phyloP scores from a whole-genome alignment of 2,113 vertebrate species.

The Oncorhynchus masou region DNA sequence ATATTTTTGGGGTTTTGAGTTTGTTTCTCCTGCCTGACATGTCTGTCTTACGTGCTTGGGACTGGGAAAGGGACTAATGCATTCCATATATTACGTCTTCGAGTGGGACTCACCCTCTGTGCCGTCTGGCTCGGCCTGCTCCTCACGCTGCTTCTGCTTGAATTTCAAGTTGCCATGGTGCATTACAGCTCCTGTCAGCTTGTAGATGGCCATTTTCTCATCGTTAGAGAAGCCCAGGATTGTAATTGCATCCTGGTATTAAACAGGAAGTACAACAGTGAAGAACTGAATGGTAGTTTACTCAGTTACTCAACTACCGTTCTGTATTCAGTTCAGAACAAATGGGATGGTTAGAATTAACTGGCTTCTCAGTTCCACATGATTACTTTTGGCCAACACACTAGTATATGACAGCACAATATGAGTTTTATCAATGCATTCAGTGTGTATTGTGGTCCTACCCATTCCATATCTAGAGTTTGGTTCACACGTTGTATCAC shows the following conservation, averaged over 20 bases:
- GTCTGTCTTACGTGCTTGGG: too few relatives aligned
- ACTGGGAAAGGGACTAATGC: too few relatives aligned
- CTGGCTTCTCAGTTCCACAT: too few relatives aligned
- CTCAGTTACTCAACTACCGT: neutral
- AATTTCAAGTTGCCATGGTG: slow-evolving; percentile 62
- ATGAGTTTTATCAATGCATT: too few relatives aligned
- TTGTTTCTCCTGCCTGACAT: too few relatives aligned
- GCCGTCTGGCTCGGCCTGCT: slow-evolving; percentile 70
- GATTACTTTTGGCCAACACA: too few relatives aligned
- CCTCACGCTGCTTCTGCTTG: slow-evolving; percentile 71
- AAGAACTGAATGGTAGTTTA: neutral
- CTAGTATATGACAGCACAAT: too few relatives aligned
- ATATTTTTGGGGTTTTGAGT: too few relatives aligned
- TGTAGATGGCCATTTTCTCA: slow-evolving; percentile 1
- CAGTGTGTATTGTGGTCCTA: too few relatives aligned
- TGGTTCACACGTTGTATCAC: slow-evolving; percentile 21
- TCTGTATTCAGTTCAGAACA: too few relatives aligned
- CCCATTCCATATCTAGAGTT: neutral
- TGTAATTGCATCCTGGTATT: neutral
- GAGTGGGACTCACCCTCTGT: slow-evolving; percentile 53
- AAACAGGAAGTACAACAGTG: neutral
- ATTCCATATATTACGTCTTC: too few relatives aligned
- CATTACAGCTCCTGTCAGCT: slow-evolving; percentile 7
- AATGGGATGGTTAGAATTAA: too few relatives aligned
- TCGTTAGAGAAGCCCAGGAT: neutral